Evolutionary conservation across 2,888 invertebrate genomes (phyloP).

Genomic region (Euzetes globulus): DNA sequence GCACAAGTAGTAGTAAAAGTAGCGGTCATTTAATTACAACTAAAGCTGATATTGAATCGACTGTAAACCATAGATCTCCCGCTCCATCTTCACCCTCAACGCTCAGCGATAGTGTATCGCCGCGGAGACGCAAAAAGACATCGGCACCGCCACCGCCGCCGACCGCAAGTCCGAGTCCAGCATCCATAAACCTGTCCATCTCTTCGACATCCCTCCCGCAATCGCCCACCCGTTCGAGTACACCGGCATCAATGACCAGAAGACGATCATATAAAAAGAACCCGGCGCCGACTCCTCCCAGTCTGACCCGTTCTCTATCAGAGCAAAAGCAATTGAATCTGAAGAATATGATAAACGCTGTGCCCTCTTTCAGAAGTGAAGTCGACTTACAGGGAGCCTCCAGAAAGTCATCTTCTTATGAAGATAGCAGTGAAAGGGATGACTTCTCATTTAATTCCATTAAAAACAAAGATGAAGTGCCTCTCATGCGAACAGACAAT

Average conservation of each 20-base stretch:
- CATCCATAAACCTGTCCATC: neutral
- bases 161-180: conserved; percentile 28
- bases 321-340: conserved; percentile 38
- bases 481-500: neutral
- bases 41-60: conserved; percentile 33
- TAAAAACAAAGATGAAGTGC: conserved; percentile 13
- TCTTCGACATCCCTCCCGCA: conserved; percentile 32
- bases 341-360: conserved; percentile 36
- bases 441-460: conserved; percentile 2
- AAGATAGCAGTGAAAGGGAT: conserved; percentile 24
- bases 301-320: conserved; percentile 36
- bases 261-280: conserved; percentile 30
- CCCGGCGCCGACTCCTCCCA: conserved; percentile 37
- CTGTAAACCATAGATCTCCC: conserved; percentile 22
- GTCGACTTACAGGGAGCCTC: conserved; percentile 27
- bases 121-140: conserved; percentile 33
- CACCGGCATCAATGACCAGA: conserved; percentile 1
- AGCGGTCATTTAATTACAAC: conserved; percentile 31
- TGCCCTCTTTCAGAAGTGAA: conserved; percentile 35
- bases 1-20: conserved; percentile 34
- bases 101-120: conserved; percentile 30
- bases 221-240: conserved; percentile 30
- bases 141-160: conserved; percentile 37
- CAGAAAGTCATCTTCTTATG: conserved; percentile 17
- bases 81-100: conserved; percentile 30